These are phyloP conservation scores for Leptinotarsa texana DNA, from an alignment of 1,140 invertebrate genomes.

Conservation along the genomic window DNA sequence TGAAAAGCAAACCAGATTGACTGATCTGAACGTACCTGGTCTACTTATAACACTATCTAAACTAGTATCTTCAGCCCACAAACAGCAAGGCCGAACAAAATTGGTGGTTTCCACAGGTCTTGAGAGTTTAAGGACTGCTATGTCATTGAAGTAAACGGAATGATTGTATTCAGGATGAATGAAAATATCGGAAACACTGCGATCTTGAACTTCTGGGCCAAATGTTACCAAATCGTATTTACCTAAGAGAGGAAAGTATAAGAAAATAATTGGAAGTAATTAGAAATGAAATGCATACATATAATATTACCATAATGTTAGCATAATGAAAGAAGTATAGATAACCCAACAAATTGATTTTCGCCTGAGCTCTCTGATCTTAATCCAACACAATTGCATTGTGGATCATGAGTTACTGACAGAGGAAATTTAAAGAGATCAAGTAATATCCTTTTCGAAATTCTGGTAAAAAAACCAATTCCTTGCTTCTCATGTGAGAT, in stretches of 20 bases:
- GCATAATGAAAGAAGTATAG: too few species aligned
- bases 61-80: slow-evolving; percentile 59
- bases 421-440: too few species aligned
- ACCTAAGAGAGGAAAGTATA: slow-evolving; percentile 52
- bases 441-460: too few species aligned
- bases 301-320: not conserved
- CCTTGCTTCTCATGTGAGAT: too few species aligned
- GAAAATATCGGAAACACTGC: slow-evolving; percentile 58
- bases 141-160: slow-evolving; percentile 60
- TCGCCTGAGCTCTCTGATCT: too few species aligned
- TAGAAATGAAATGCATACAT: too few species aligned
- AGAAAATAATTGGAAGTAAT: not conserved
- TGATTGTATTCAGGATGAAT: slow-evolving; percentile 64
- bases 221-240: slow-evolving; percentile 61
- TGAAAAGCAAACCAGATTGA: too few species aligned
- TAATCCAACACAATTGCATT: too few species aligned
- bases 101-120: slow-evolving; percentile 57
- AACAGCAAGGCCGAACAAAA: slow-evolving; percentile 63
- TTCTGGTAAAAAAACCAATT: too few species aligned
- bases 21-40: slow-evolving; percentile 49
- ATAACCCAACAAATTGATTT: too few species aligned
- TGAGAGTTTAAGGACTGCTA: slow-evolving; percentile 61
- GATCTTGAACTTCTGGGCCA: slow-evolving; percentile 46
- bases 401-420: too few species aligned
- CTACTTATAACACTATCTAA: slow-evolving; percentile 58